phyloP scores from a whole-genome alignment of 1,140 invertebrate species.

The Monomorium pharaonis region DNA sequence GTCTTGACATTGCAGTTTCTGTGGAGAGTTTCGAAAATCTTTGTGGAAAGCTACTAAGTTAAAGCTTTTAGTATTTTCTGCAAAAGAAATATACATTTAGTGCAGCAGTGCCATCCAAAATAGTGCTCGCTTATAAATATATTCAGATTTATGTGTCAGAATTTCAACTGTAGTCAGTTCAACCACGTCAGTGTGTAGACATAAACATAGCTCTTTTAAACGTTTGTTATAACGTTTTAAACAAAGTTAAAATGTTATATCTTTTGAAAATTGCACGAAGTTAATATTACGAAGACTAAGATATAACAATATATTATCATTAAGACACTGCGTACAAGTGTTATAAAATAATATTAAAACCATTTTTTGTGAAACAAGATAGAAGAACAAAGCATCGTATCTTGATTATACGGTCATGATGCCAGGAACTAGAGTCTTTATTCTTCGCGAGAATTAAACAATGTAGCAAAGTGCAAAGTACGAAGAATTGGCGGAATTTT shows the following conservation, averaged over 20 bases:
- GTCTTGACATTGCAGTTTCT: conserved; percentile 11
- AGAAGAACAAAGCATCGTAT: conserved; percentile 43
- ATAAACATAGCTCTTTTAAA: not conserved
- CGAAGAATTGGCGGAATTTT: conserved; percentile 62
- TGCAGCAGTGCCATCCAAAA: not conserved
- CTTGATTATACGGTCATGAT: conserved; percentile 56
- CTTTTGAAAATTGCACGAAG: not conserved
- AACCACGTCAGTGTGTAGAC: not conserved
- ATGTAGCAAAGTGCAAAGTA: conserved; percentile 56
- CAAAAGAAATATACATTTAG: not conserved
- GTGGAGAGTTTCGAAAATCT: conserved; percentile 14
- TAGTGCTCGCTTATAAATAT: not conserved
- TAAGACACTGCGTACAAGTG: conserved; percentile 24
- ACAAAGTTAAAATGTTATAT: conserved; percentile 1
- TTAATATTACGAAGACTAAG: not conserved
- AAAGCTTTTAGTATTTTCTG: conserved; percentile 10
- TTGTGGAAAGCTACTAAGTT: not conserved
- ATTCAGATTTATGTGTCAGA: not conserved
- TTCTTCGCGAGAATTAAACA: conserved; percentile 49
- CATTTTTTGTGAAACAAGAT: conserved; percentile 39
- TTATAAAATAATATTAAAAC: conserved; percentile 41
- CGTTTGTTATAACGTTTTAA: not conserved
- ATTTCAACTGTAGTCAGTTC: not conserved
- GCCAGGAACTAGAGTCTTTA: conserved; percentile 45
- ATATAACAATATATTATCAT: conserved; percentile 39